Base-by-base conservation (phyloP, 2,113 vertebrate genomes). In the Egretta garzetta region DNA sequence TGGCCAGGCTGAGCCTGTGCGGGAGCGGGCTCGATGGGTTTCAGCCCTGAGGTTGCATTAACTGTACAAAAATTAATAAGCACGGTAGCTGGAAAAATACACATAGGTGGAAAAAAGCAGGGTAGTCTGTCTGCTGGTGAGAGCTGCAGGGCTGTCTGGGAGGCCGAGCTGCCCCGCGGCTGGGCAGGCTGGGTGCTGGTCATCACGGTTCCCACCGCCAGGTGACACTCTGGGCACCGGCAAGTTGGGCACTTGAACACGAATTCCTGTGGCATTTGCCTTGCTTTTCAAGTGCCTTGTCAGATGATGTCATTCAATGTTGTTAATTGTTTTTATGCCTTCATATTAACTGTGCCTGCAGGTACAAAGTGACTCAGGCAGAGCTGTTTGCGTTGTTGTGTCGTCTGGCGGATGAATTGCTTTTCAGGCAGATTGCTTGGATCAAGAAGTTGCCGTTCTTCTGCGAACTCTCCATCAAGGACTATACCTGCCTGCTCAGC, bases 371-470 rank as follows among this genome's bases (percentile, higher is more conserved):
- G 97, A 99, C 99, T 28, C 99, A 99, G 98, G 99, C 99, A 92
- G 99, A 99, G 98, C 98, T 99, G 68, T 99, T 99, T 59, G 99
- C 99, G 4, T 96, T 99, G 98, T 98, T 99, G 93, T 99, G 99
- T 89, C 99, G 99, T 28, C 98, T 99, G 98, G 99, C 99, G 0
- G 99, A 99, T 7, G 99, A 99, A 98, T 98, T 99, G 96, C 99
- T 99, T 68, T 99, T 99, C 97, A 99, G 99, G 55, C 99, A 99
- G 98, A 99, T 99, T 96, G 99, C 99, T 86, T 99, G 99, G 99
- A 99, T 99, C 97, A 99, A 99, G 98, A 99, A 99, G 98, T 98
- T 99, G 97, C 99, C 99, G 0, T 99, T 99, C 98, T 99, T 99
- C 98, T 99, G 99, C 0, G 99, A 99, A 83, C 99, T 99, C 87